phyloP scores from a whole-genome alignment of 2,113 vertebrate species.

The Plecotus auritus region DNA sequence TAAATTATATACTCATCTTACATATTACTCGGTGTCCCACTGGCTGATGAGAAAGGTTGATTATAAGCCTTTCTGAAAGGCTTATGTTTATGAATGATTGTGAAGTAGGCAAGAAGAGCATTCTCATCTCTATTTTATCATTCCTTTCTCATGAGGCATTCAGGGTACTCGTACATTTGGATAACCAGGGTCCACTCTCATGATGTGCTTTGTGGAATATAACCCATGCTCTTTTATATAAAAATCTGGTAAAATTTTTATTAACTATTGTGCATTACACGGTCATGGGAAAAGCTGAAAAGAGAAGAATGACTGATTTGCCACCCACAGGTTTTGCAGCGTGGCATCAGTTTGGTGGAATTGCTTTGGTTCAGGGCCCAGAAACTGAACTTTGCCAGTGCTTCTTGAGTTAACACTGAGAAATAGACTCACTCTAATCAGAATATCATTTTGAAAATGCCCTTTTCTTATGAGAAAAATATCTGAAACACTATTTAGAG shows the following conservation, averaged over 20 bases:
- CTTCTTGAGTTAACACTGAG: background rate
- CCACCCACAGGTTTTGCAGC: background rate
- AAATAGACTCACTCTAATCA: background rate
- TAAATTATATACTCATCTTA: background rate
- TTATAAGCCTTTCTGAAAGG: background rate
- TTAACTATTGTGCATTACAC: background rate
- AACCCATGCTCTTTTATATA: background rate
- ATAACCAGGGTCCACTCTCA: background rate
- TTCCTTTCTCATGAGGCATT: background rate
- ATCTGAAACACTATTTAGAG: background rate
- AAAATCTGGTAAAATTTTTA: background rate
- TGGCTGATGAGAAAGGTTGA: background rate
- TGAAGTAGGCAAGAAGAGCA: background rate
- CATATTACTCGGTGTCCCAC: background rate
- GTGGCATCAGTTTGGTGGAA: background rate
- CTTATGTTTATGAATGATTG: background rate
- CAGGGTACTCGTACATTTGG: background rate
- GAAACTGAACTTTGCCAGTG: background rate
- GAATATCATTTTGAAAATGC: background rate
- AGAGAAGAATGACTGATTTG: background rate
- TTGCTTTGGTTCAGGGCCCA: background rate
- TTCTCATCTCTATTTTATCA: background rate
- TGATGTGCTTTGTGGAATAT: background rate
- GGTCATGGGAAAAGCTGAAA: background rate
- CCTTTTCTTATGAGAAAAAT: background rate